Base-by-base conservation (phyloP, 2,113 vertebrate species). In the Phrynocephalus versicolor region DNA sequence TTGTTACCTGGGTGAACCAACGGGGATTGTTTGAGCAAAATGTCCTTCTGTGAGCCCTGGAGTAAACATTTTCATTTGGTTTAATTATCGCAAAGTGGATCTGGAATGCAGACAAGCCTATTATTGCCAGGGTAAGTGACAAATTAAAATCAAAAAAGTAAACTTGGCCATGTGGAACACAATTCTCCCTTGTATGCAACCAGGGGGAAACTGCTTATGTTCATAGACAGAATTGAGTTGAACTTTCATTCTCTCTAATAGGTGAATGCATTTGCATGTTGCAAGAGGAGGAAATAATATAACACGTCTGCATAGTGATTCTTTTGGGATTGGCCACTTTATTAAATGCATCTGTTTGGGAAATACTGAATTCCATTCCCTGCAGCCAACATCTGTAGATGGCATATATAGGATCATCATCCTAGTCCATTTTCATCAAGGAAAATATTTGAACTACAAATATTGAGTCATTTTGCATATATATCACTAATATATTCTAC, bases 41-140 rank as follows among this genome's bases (percentile, higher is more conserved):
- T 41, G 78, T 0, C 1, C 9, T 72, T 55, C 18, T 12, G 12
- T 0, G 15, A n/a, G 7, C 21, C 82, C 76, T 70, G 1, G 10
- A 76, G n/a, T 58, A 86, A 41, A 78, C 16, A 82, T 82, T 91
- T 93, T 91, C 19, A 45, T 90, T 94, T 84, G 72, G 18, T 65
- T 90, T 81, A 23, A 5, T 71, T 81, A 76, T 70, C 85, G 3
- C 8, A 88, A 65, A 89, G 77, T 30, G 45, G 2, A 16, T 71
- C 21, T 89, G 15, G 30, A 91, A 80, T 23, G 85, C 83, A 72
- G 3, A 72, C 0, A 88, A 87, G 21, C 45, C 13, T 89, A 1
- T 84, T 74, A 62, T 70, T 2, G 88, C 3, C 73, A 86, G 13
- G 39, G 72, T 57, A 90, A 71, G 51, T 67, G 35, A 15, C 6